Base-by-base conservation (phyloP, 2,888 invertebrate genomes). In the Crioceris asparagi region DNA sequence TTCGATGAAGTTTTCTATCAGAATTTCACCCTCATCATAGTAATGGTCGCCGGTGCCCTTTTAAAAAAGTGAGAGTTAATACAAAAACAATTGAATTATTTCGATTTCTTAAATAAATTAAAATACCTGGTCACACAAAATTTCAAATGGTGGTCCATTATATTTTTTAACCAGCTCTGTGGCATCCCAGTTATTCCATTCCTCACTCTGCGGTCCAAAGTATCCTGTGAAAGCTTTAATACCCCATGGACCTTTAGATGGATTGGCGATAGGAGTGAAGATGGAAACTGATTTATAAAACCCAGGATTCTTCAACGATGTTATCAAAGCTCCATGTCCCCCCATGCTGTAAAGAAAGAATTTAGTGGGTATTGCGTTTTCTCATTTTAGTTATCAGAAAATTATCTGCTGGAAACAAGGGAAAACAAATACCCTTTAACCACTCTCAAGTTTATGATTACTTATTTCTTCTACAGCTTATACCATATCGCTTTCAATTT, bases 191-290 rank as follows among this genome's bases (percentile, higher is more conserved):
- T 81, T 72, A 4, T 70, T 67, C 88, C 90, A 90, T 48, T 77
- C 74, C 38, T 75, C 65, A 6, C n/a, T 34, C 16, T 26, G 14
- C 10, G 72, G 69, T 6, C 87, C 85, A 33, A 92, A 63, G 59
- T 88, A 92, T 1, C 85, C 86, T 36, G 67, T 66, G 38, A 94
- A 83, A 3, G 83, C 87, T 57, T 90, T 92, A 23, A 73, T 66
- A 0, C 96, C 96, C 93, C 92, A 94, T 0, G 80, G 74, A 49
- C 84, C 81, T 36, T 78, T 67, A 2, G 67, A 73, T 0, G 96
- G 94, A 65, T 96, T 90, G 49, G 82, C 79, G 55, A 97, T 93
- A 0, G 97, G 94, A 4, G 97, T 79, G 70, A 97, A 96, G 3
- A 91, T 93, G 44, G 93, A 93, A 1, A 92, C 91, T 6, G 83